These are phyloP conservation scores for Drosophila rhopaloa DNA, from an alignment of 1,140 invertebrate genomes.

Conservation along the genomic window DNA sequence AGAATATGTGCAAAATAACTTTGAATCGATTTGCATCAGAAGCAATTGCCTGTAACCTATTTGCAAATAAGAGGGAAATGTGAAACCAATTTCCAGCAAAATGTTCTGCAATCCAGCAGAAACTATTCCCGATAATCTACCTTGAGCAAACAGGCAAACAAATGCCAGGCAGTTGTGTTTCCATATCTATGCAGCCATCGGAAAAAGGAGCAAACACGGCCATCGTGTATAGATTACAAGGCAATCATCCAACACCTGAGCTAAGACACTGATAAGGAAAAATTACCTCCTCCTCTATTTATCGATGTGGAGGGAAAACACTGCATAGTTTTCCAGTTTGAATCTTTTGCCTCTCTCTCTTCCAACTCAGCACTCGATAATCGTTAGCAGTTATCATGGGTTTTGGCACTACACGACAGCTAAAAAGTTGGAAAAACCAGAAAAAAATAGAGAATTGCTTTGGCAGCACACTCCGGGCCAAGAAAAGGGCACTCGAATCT, in stretches of 20 bases:
- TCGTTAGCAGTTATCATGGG: constrained; percentile 48
- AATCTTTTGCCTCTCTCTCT: constrained; percentile 4
- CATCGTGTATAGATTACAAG: constrained; percentile 27
- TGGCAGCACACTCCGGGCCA: constrained; percentile 25
- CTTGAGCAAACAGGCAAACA: constrained; percentile 38
- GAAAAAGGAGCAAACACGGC: constrained; percentile 20
- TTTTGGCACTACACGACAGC: constrained; percentile 49
- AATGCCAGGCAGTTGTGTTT: constrained; percentile 32
- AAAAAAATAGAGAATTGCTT: too few relatives aligned
- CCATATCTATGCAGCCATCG: constrained; percentile 19
- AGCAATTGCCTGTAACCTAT: constrained; percentile 12
- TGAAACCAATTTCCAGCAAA: constrained; percentile 29
- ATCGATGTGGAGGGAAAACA: constrained; percentile 4
- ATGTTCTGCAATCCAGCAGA: background rate
- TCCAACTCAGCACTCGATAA: constrained; percentile 36
- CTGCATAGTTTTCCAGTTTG: constrained; percentile 5
- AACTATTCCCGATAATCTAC: constrained; percentile 28
- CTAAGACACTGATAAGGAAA: constrained; percentile 40
- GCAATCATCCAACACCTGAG: constrained; percentile 47
- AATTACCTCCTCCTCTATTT: constrained; percentile 6
- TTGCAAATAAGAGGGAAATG: constrained; percentile 7
- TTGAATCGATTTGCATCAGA: background rate
- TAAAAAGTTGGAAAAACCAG: constrained; percentile 9
- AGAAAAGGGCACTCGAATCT: constrained; percentile 33
- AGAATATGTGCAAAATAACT: background rate